phyloP scores from a whole-genome alignment of 2,888 invertebrate genomes.

The Epinotia bilunana region DNA sequence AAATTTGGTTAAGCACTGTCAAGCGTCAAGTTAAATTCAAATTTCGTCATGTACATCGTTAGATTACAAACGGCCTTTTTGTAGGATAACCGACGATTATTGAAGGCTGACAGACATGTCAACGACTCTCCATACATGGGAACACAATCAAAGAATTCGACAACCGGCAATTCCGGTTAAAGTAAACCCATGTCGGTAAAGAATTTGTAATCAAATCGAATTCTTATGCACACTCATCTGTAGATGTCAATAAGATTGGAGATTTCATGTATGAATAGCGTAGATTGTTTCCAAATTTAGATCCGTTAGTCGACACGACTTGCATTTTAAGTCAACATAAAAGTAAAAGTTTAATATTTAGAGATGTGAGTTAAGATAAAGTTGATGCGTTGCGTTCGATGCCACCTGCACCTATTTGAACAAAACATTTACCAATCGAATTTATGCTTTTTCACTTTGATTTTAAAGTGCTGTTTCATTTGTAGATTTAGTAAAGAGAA shows the following conservation, averaged over 20 bases:
- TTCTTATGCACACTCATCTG: slow-evolving; percentile 29
- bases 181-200: slow-evolving; percentile 16
- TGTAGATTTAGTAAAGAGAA: slow-evolving; percentile 59
- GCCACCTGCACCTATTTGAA: slow-evolving; percentile 75
- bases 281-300: slow-evolving; percentile 41
- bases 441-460: slow-evolving; percentile 48
- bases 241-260: slow-evolving; percentile 36
- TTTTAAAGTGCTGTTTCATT: slow-evolving; percentile 50
- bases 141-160: slow-evolving; percentile 39
- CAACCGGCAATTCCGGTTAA: slow-evolving; percentile 16
- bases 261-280: slow-evolving; percentile 12
- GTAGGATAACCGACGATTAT: slow-evolving; percentile 8
- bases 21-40: neutral
- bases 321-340: slow-evolving; percentile 76
- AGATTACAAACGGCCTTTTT: slow-evolving; percentile 18
- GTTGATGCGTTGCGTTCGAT: slow-evolving; percentile 65
- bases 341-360: slow-evolving; percentile 81
- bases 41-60: slow-evolving; percentile 11
- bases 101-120: slow-evolving; percentile 25
- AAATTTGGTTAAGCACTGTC: neutral
- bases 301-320: slow-evolving; percentile 73
- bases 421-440: slow-evolving; percentile 41
- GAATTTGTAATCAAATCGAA: slow-evolving; percentile 27
- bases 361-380: slow-evolving; percentile 80
- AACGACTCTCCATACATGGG: slow-evolving; percentile 31